Base-by-base conservation (phyloP, 2,797 vertebrate genomes). In the Selene dorsalis region DNA sequence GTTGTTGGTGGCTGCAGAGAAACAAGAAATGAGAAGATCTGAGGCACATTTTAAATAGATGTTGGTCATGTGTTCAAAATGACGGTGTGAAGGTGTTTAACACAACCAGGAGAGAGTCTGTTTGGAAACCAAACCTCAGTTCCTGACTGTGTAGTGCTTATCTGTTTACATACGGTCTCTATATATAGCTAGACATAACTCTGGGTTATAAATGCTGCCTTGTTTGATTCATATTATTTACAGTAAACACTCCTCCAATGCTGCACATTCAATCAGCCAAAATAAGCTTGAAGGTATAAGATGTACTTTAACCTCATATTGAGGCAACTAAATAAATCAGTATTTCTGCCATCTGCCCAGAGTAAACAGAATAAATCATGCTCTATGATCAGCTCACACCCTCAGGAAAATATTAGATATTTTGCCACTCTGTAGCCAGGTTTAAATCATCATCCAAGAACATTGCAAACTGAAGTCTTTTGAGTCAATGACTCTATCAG, bases 1-100 rank as follows among this genome's bases (percentile, higher is more conserved):
- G 1, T 90, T 7, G 67, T 94, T 95, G 80, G 84, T 72, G 1
- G 53, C 94, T 95, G 87, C 6, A 8, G 69, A 86, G 17, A 88
- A 20, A 48, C 55, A 77, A 59, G 5, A 39, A n/a, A 67, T 48
- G 50, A 71, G 18, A 35, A 60, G 71, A 48, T 1, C 1, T 60
- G 53, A 50, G 22, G 1, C 39, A 57, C 8, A 10, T n/a, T 57
- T 41, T 18, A 20, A 28, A 56, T 26, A 58, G 26, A n/a, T 22
- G 38, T 38, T 53, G 38, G 45, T 45, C 24, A 22, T 1, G 2
- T 24, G 2, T 18, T 18, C 3, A 14, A 13, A 63, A 45, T 58
- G 16, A 0, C 5, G 12, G 48, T 24, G 62, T 64, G 10, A 47
- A 24, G n/a, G 24, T 16, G 32, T 45, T 55, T 14, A 4, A 16